Conservation (phyloP, 1,140 invertebrate species). For the Eupeodes corollae region DNA sequence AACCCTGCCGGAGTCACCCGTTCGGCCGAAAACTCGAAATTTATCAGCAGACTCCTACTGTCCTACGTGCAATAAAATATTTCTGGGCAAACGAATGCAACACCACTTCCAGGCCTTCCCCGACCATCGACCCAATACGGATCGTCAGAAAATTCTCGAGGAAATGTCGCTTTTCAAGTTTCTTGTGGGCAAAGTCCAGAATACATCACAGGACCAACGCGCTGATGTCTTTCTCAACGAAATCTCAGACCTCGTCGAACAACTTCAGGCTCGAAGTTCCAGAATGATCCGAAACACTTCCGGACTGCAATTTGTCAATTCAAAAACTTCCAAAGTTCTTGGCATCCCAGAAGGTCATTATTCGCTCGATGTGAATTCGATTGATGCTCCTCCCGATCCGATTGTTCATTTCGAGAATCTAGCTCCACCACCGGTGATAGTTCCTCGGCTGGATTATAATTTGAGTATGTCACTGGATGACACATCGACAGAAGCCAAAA, state of each 20-base stretch:
- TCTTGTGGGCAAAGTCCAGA: slow-evolving; percentile 22
- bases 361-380: slow-evolving; percentile 29
- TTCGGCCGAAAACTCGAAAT: slow-evolving; percentile 5
- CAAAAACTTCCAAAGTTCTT: slow-evolving; percentile 21
- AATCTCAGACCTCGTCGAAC: slow-evolving; percentile 28
- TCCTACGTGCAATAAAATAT: slow-evolving; percentile 30
- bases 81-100: slow-evolving; percentile 26
- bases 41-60: slow-evolving; percentile 26
- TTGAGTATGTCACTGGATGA: slow-evolving; percentile 32
- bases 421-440: not conserved
- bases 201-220: slow-evolving; percentile 25
- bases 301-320: slow-evolving; percentile 27
- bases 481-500: slow-evolving; percentile 29
- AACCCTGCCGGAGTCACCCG: not conserved
- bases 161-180: slow-evolving; percentile 21
- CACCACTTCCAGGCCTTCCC: slow-evolving; percentile 30
- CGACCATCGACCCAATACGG: slow-evolving; percentile 14
- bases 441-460: slow-evolving; percentile 11
- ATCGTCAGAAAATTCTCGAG: slow-evolving; percentile 1
- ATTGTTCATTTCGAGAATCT: not conserved
- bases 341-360: slow-evolving; percentile 35
- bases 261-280: slow-evolving; percentile 28
- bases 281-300: slow-evolving; percentile 32
- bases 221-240: slow-evolving; percentile 31
- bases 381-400: slow-evolving; percentile 8